Evolutionary conservation across 2,113 vertebrate species (phyloP).

Genomic region (Elephas maximus): DNA sequence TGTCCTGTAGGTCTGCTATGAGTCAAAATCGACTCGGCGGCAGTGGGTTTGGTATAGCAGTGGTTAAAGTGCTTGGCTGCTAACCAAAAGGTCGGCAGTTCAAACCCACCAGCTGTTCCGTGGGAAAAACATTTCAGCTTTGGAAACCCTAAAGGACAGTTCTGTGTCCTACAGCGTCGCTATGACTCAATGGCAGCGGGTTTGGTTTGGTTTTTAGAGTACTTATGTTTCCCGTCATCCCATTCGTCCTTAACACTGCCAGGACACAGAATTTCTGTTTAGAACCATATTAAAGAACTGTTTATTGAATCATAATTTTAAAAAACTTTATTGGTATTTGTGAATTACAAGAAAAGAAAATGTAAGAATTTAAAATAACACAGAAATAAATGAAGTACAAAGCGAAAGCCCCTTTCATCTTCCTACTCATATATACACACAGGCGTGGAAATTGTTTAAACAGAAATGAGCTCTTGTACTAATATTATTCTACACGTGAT

Average conservation of each 20-base stretch:
- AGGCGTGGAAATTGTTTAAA: background rate
- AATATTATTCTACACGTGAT: background rate
- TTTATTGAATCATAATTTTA: background rate
- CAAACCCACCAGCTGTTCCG: no score
- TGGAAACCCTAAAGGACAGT: no score
- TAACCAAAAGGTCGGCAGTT: no score
- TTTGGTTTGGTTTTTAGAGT: background rate
- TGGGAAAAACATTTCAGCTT: no score
- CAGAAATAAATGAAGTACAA: background rate
- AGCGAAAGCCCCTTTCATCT: background rate
- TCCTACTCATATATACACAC: background rate
- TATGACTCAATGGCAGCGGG: background rate
- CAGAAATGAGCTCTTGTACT: background rate
- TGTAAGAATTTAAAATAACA: background rate
- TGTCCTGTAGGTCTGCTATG: background rate
- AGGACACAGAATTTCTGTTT: background rate
- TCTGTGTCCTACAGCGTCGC: no score
- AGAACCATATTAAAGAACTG: background rate
- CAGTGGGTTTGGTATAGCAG: background rate
- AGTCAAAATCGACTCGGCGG: background rate
- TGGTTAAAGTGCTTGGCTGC: no score
- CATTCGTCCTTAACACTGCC: background rate
- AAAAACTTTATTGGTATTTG: background rate
- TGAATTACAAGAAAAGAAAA: background rate
- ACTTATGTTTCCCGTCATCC: background rate